Conservation (phyloP, 2,797 vertebrate species). For the Arremon brunneinucha region DNA sequence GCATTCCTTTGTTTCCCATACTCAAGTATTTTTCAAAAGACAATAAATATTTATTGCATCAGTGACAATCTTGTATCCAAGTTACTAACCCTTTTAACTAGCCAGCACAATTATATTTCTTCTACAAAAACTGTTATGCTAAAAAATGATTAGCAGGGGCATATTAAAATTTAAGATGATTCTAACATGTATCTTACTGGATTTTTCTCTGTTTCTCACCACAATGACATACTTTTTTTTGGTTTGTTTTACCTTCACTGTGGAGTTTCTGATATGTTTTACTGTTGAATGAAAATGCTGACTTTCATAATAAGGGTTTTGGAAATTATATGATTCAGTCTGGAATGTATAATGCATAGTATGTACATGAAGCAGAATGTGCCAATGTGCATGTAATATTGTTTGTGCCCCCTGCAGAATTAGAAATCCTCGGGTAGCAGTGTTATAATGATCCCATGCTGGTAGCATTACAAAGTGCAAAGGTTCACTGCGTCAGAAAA, state of each 20-base stretch:
- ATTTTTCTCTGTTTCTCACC: not conserved
- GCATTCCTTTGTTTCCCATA: not conserved
- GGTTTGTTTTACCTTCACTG: not conserved
- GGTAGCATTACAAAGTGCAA: conserved; percentile 77
- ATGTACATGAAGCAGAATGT: conserved; percentile 68
- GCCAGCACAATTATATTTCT: not conserved
- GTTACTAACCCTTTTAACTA: not conserved
- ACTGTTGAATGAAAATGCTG: conserved; percentile 14
- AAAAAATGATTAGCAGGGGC: not conserved
- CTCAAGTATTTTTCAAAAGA: not conserved
- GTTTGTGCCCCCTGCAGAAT: conserved; percentile 71
- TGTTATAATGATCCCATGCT: conserved; percentile 76
- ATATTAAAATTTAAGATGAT: conserved; percentile 8
- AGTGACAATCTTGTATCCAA: not conserved
- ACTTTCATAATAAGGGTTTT: conserved; percentile 24
- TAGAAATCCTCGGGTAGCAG: conserved; percentile 71
- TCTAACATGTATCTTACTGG: not conserved
- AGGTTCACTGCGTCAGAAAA: conserved; percentile 74
- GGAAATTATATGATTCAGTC: conserved; percentile 51
- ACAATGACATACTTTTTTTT: not conserved
- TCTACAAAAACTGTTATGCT: not conserved
- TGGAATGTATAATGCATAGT: conserved; percentile 72
- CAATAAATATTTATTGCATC: not conserved
- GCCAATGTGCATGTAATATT: conserved; percentile 75
- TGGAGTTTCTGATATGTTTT: conserved; percentile 7